Evolutionary conservation across 2,888 invertebrate genomes (phyloP).

Genomic region (Agriopis leucophaearia): DNA sequence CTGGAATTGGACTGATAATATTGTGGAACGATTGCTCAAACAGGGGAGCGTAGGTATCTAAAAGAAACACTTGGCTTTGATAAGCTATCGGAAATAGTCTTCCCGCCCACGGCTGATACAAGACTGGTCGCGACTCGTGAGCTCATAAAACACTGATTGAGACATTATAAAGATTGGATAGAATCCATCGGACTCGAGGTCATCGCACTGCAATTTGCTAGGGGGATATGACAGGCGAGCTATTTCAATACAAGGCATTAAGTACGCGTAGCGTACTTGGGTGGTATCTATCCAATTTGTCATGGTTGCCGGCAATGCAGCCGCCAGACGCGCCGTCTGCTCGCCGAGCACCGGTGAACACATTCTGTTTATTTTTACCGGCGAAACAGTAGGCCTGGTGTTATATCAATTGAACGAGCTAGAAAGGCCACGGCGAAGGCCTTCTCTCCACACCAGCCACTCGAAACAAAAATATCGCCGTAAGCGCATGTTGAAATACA

Average conservation of each 20-base stretch:
- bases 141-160: conserved; percentile 38
- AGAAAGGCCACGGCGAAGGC: conserved; percentile 77
- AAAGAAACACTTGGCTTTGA: conserved; percentile 49
- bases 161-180: conserved; percentile 35
- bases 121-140: conserved; percentile 13
- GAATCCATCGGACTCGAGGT: conserved; percentile 51
- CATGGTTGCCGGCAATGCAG: conserved; percentile 57
- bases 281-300: conserved; percentile 65
- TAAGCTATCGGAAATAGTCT: conserved; percentile 52
- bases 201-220: conserved; percentile 67
- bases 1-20: conserved; percentile 52
- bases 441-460: conserved; percentile 50
- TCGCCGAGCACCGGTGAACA: conserved; percentile 56
- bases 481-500: conserved; percentile 24
- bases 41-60: conserved; percentile 44
- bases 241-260: conserved; percentile 56
- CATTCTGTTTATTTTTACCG: conserved; percentile 70
- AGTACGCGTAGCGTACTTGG: conserved; percentile 49
- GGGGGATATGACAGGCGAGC: conserved; percentile 60
- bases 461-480: conserved; percentile 37
- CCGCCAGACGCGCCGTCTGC: conserved; percentile 72
- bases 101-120: conserved; percentile 35
- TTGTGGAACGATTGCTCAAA: conserved; percentile 50
- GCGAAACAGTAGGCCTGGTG: conserved; percentile 52
- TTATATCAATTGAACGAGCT: conserved; percentile 67